Percentiles rank a stretch among this genome's conserved stretches.
Evolutionary conservation across 2,113 vertebrate species (phyloP).

Genomic region (Pelobates fuscus): DNA sequence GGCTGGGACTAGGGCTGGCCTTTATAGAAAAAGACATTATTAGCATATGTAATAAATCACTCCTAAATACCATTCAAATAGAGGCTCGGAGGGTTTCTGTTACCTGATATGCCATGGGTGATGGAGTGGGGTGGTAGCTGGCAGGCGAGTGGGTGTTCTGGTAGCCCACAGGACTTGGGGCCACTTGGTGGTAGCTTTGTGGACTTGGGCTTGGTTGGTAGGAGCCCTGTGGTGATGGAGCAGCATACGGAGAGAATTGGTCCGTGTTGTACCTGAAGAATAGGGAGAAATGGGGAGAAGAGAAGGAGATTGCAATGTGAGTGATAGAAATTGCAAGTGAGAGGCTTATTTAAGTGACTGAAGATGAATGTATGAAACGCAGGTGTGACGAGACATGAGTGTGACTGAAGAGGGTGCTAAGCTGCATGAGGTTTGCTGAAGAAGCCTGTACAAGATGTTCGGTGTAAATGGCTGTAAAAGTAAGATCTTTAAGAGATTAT

Average conservation of each 20-base stretch:
- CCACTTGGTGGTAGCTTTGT: constrained; percentile 94
- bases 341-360: too few relatives aligned
- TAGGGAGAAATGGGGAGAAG: background rate
- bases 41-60: background rate
- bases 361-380: too few relatives aligned
- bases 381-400: too few relatives aligned
- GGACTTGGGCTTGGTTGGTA: constrained; percentile 93
- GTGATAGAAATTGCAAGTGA: too few relatives aligned
- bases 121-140: constrained; percentile 91
- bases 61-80: background rate
- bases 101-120: constrained; percentile 95
- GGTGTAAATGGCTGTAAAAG: too few relatives aligned
- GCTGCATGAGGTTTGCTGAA: too few relatives aligned
- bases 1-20: constrained; percentile 92
- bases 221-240: constrained; percentile 89
- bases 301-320: too few relatives aligned
- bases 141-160: constrained; percentile 93
- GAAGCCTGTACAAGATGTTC: too few relatives aligned
- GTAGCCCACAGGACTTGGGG: constrained; percentile 88
- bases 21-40: constrained; percentile 50
- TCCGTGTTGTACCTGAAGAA: constrained; percentile 88
- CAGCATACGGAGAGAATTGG: constrained; percentile 89
- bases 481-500: too few relatives aligned
- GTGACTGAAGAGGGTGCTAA: too few relatives aligned
- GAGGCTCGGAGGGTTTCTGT: background rate